Evolutionary conservation across 2,888 invertebrate genomes (phyloP).

Genomic region (Drosophila longiperda): DNA sequence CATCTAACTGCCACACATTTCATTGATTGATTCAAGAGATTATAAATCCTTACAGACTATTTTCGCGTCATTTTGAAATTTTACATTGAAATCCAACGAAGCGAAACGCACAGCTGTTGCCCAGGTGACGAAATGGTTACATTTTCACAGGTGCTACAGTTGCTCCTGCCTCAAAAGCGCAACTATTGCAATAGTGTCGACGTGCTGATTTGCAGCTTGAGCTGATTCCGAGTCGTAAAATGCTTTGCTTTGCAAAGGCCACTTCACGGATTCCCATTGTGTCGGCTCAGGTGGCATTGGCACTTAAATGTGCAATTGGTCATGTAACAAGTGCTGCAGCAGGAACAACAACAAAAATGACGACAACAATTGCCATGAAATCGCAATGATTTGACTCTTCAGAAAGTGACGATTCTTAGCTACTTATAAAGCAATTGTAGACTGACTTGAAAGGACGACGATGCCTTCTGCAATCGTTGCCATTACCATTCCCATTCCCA

Average conservation of each 20-base stretch:
- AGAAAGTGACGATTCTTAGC: conserved; percentile 51
- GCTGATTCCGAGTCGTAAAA: conserved; percentile 31
- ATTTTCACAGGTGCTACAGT: conserved; percentile 1
- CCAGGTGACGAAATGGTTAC: conserved; percentile 44
- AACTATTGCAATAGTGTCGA: conserved; percentile 14
- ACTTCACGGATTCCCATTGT: conserved; percentile 43
- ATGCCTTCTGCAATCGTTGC: conserved; percentile 8
- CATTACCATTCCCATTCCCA: conserved; percentile 6
- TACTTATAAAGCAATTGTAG: conserved; percentile 55
- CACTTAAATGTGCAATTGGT: conserved; percentile 76
- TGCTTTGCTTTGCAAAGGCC: conserved; percentile 17
- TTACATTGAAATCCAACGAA: conserved; percentile 12
- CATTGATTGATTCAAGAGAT: neutral
- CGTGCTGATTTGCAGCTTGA: conserved; percentile 51
- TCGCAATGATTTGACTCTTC: conserved; percentile 71
- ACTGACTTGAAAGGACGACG: conserved; percentile 49
- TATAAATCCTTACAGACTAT: neutral
- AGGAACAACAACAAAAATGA: conserved; percentile 24
- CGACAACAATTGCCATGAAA: conserved; percentile 35
- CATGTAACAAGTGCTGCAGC: conserved; percentile 59
- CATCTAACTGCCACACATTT: neutral
- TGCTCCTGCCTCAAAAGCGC: conserved; percentile 1
- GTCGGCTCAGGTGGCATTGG: conserved; percentile 39
- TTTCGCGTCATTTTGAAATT: neutral
- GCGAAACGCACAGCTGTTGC: conserved; percentile 33